phyloP scores from a whole-genome alignment of 2,888 invertebrate species.

The Eristalinus sepulchralis region DNA sequence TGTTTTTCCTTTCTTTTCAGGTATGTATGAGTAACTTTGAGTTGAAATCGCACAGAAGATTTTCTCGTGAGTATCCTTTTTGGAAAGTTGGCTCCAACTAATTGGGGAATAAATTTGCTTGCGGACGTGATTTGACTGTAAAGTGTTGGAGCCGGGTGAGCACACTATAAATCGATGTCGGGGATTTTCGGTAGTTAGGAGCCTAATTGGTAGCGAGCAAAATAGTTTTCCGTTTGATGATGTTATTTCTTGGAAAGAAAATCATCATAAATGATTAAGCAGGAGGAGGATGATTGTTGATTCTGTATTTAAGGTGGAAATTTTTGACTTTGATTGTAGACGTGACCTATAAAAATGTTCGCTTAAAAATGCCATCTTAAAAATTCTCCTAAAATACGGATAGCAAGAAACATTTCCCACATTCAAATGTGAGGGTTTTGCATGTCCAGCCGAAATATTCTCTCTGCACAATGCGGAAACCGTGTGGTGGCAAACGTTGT shows the following conservation, averaged over 20 bases:
- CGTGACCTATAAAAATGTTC: neutral
- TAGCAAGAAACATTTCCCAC: too few relatives aligned
- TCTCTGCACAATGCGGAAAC: too few relatives aligned
- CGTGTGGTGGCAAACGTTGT: too few relatives aligned
- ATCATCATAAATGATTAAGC: neutral
- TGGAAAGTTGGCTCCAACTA: neutral
- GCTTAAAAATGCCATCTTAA: too few relatives aligned
- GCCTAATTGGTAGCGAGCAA: neutral
- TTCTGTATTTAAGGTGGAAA: neutral
- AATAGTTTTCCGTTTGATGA: neutral
- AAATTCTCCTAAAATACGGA: too few relatives aligned
- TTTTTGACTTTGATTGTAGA: neutral
- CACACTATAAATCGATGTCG: neutral
- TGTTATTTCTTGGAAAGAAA: neutral
- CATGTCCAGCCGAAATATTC: too few relatives aligned
- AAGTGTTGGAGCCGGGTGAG: neutral
- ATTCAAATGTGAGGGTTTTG: too few relatives aligned
- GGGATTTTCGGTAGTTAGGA: neutral
- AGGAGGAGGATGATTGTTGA: too few relatives aligned
- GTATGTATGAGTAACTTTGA: neutral
- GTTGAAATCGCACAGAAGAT: neutral
- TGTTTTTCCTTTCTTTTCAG: neutral
- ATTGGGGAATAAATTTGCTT: neutral
- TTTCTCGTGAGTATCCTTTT: neutral
- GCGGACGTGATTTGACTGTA: neutral